phyloP scores from a whole-genome alignment of 2,113 vertebrate genomes.

The Megaptera novaeangliae region DNA sequence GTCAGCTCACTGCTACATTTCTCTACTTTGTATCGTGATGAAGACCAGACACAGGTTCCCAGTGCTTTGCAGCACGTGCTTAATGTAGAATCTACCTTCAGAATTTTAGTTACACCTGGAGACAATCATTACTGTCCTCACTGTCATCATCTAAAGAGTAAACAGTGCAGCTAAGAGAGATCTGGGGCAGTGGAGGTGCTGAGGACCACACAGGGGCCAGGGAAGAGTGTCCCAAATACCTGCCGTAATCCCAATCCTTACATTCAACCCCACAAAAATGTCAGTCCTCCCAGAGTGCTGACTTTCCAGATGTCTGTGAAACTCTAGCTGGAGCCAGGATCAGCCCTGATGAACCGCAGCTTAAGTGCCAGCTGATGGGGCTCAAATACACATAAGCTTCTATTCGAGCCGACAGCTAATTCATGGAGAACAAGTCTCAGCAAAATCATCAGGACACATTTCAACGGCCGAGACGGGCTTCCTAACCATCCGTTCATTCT shows the following conservation, averaged over 20 bases:
- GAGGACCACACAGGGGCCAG: too few species aligned
- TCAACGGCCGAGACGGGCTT: not conserved
- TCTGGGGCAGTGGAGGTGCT: not conserved
- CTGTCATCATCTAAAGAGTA: not conserved
- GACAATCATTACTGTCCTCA: not conserved
- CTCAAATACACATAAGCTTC: too few species aligned
- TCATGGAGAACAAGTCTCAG: not conserved
- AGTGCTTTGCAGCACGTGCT: not conserved
- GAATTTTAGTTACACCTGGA: not conserved
- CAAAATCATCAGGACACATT: not conserved
- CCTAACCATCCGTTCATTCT: not conserved
- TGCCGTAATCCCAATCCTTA: not conserved
- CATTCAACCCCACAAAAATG: not conserved
- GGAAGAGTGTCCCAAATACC: not conserved
- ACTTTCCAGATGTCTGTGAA: not conserved
- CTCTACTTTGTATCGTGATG: not conserved
- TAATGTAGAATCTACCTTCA: not conserved
- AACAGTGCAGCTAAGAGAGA: not conserved
- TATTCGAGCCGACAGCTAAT: rapidly evolving
- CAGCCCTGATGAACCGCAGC: too few species aligned
- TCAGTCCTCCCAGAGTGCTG: not conserved
- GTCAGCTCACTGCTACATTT: not conserved
- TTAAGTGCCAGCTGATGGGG: not conserved
- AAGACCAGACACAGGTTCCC: not conserved
- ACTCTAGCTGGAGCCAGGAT: not conserved